phyloP scores from a whole-genome alignment of 2,888 invertebrate genomes.

The Acleris literana region DNA sequence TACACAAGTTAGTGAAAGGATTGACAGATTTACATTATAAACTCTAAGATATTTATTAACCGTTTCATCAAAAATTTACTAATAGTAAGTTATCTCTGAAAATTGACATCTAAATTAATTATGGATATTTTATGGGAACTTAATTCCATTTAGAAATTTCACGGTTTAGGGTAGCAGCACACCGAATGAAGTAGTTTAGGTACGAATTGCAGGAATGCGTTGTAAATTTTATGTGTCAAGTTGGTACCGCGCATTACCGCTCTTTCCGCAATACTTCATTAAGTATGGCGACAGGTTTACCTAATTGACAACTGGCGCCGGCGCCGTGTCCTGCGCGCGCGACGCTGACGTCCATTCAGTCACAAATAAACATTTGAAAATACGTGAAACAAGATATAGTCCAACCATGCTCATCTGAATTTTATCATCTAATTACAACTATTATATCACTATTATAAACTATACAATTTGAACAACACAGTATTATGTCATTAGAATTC shows the following conservation, averaged over 20 bases:
- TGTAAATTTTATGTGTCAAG: neutral
- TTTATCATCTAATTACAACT: slow-evolving; percentile 47
- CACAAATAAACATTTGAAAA: slow-evolving; percentile 75
- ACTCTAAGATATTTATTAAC: slow-evolving; percentile 66
- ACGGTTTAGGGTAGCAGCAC: slow-evolving; percentile 46
- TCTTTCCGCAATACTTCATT: slow-evolving; percentile 37
- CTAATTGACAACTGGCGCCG: slow-evolving; percentile 16
- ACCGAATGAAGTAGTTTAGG: slow-evolving; percentile 24
- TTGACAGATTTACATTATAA: slow-evolving; percentile 58
- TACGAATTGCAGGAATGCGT: neutral
- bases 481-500: slow-evolving; percentile 34
- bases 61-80: slow-evolving; percentile 61
- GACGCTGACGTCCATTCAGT: slow-evolving; percentile 11
- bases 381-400: slow-evolving; percentile 76
- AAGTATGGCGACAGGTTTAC: neutral
- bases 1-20: slow-evolving; percentile 72
- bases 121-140: slow-evolving; percentile 75
- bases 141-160: slow-evolving; percentile 79
- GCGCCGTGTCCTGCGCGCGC: neutral
- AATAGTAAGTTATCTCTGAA: slow-evolving; percentile 64
- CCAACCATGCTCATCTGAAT: slow-evolving; percentile 73
- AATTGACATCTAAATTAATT: slow-evolving; percentile 66
- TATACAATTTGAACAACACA: slow-evolving; percentile 43
- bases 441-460: slow-evolving; percentile 27
- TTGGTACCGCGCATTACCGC: slow-evolving; percentile 45